These are phyloP conservation scores for Vanessa atalanta DNA, from an alignment of 1,140 invertebrate genomes.

Conservation along the genomic window DNA sequence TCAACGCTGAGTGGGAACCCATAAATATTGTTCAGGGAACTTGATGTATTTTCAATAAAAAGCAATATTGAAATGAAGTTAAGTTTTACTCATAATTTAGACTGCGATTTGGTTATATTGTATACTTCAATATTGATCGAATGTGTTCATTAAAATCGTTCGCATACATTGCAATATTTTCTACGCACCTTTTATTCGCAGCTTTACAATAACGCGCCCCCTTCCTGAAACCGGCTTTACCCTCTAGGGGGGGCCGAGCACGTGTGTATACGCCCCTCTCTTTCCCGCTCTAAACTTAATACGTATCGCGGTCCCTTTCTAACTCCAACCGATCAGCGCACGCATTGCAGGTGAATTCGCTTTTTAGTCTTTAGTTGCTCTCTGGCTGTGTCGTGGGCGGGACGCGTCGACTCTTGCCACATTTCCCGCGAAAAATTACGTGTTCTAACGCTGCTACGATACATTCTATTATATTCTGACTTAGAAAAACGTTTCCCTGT, in stretches of 20 bases:
- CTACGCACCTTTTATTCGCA: slow-evolving; percentile 61
- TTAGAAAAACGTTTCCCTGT: slow-evolving; percentile 11
- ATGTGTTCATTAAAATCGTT: slow-evolving; percentile 12
- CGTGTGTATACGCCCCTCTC: slow-evolving; percentile 58
- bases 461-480: slow-evolving; percentile 35
- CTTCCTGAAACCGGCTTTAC: slow-evolving; percentile 67
- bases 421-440: slow-evolving; percentile 77
- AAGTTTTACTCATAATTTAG: too few relatives aligned
- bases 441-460: slow-evolving; percentile 39
- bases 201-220: slow-evolving; percentile 70
- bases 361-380: slow-evolving; percentile 59
- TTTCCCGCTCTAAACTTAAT: slow-evolving; percentile 22
- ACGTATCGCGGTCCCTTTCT: slow-evolving; percentile 45
- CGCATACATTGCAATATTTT: slow-evolving; percentile 18
- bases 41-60: too few relatives aligned
- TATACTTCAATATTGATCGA: not conserved
- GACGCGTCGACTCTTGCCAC: slow-evolving; percentile 41
- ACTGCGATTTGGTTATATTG: not conserved
- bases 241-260: slow-evolving; percentile 60
- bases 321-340: slow-evolving; percentile 66
- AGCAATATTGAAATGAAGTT: too few relatives aligned
- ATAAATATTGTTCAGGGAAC: not conserved
- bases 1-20: too few relatives aligned
- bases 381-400: slow-evolving; percentile 53
- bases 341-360: slow-evolving; percentile 75